Evolutionary conservation across 2,113 vertebrate genomes (phyloP), one percentile per base, ranked within the genome.

Genomic region (Meriones unguiculatus): DNA sequence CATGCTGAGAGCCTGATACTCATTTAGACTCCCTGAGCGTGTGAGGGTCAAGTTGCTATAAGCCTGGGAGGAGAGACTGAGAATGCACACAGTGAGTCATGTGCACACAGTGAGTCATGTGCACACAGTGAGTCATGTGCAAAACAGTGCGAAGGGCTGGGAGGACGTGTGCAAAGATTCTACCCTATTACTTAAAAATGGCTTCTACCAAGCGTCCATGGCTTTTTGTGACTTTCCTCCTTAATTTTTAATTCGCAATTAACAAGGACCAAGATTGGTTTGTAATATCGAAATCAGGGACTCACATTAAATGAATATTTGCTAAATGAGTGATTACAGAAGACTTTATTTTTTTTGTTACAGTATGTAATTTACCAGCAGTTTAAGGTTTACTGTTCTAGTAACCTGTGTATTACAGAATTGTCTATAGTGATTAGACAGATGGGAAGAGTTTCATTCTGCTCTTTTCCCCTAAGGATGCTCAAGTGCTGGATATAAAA

Each of bases 291-390:
- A 65, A 20, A 81, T 14, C 41, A 67, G 2, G 32, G 30, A 24
- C 15, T 93, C 52, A 46, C 9, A 93, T 81, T 77, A 82, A 50
- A 91, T 91, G 91, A 57, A n/a, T 81, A 28, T 75, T 73, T 96
- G 77, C 7, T 91, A 64, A 94, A 75, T 7, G 22, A 93, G 59
- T 75, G 25, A 75, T 25, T 75, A 20, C 4, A 30, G 38, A 32
- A 65, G 35, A 13, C 25, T n/a, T 90, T 84, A 24, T 9, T 22
- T 81, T 95, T 95, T 80, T 65, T 82, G 38, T 95, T 64, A 65
- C 25, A 69, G 10, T 64, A 50, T 20, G 11, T 75, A 57, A 75
- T 41, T 93, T 89, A 28, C 13, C 24, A 64, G 30, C 15, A 85
- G 8, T 59, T 75, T 80, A 25, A 80, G 17, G 32, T 25, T 65